Percentiles rank a stretch among this genome's conserved stretches.
phyloP scores from a whole-genome alignment of 2,888 invertebrate genomes.

The Xiphydria camelus region DNA sequence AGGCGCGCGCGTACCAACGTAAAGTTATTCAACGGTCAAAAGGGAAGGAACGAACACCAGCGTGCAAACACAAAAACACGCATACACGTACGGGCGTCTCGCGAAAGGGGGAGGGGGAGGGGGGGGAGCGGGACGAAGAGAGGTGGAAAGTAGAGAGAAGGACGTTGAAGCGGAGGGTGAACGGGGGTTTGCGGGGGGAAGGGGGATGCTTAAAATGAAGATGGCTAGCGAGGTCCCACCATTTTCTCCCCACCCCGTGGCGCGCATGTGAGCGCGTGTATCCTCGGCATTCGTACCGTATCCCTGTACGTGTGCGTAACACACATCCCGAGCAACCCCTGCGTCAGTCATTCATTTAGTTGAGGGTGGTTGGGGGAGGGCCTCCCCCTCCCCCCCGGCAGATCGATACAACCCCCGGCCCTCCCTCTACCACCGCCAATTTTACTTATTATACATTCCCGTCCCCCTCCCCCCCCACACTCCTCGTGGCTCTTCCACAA shows the following conservation, averaged over 20 bases:
- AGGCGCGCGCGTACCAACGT: no score
- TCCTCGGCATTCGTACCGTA: slow-evolving; percentile 16
- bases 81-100: no score
- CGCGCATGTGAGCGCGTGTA: slow-evolving; percentile 18
- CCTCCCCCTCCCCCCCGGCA: slow-evolving; percentile 46
- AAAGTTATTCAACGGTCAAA: no score
- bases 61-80: no score
- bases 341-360: slow-evolving; percentile 58
- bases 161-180: slow-evolving; percentile 37
- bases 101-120: slow-evolving; percentile 41
- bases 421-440: slow-evolving; percentile 43
- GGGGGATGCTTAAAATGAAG: slow-evolving; percentile 60
- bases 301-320: slow-evolving; percentile 25
- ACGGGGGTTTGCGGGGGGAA: no score
- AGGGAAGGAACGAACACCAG: no score
- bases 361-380: slow-evolving; percentile 24
- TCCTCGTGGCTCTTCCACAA: slow-evolving; percentile 12
- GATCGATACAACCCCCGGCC: slow-evolving; percentile 55
- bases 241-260: slow-evolving; percentile 56
- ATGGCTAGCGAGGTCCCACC: slow-evolving; percentile 62
- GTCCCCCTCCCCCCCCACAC: slow-evolving; percentile 25
- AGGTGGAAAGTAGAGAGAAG: slow-evolving; percentile 23
- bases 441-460: slow-evolving; percentile 54
- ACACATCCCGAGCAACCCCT: slow-evolving; percentile 43
- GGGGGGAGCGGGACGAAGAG: slow-evolving; percentile 40